Evolutionary conservation across 2,888 invertebrate species (phyloP), one percentile per base, ranked within the genome.

Genomic region (Deilephila elpenor): DNA sequence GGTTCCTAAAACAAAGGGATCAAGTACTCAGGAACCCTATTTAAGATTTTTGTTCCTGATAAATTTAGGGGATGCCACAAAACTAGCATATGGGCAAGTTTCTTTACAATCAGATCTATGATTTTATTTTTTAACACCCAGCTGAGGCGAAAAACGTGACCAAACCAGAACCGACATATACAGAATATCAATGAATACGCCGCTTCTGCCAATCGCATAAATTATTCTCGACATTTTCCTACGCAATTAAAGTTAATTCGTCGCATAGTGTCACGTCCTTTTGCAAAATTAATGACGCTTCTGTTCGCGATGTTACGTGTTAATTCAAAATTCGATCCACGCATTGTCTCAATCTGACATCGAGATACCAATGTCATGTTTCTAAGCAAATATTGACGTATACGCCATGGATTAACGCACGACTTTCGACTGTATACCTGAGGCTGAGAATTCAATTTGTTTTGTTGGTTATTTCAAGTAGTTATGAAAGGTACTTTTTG

Each of bases 301-400:
- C 75, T 77, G 76, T 74, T 72, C 51, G 73, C 67, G 75, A 72
- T 71, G 61, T 76, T 79, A 79, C 77, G 78, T 80, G 83, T 78
- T 80, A 84, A 87, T 89, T 88, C 74, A 77, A 84, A 74, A 93
- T 90, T 89, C 89, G 84, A 80, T 85, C 78, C 92, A 89, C 90
- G 90, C 85, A 83, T 89, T 89, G 91, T 89, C 85, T 81, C 78
- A 77, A 81, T 75, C 74, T 80, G 76, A 74, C 51, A 79, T 81
- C 79, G 84, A 82, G 80, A 79, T 80, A 83, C 86, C 91, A 92
- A 92, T 93, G 93, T 89, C 92, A 90, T 83, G 86, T 84, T 83
- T 89, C 87, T 90, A 91, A 89, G 81, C 81, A 75, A 67, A 82
- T 77, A 85, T 85, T 80, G 80, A 80, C 83, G 78, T 79, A 86